These are phyloP conservation scores for Zaprionus obscuricornis DNA, from an alignment of 2,888 invertebrate species.

Conservation along the genomic window DNA sequence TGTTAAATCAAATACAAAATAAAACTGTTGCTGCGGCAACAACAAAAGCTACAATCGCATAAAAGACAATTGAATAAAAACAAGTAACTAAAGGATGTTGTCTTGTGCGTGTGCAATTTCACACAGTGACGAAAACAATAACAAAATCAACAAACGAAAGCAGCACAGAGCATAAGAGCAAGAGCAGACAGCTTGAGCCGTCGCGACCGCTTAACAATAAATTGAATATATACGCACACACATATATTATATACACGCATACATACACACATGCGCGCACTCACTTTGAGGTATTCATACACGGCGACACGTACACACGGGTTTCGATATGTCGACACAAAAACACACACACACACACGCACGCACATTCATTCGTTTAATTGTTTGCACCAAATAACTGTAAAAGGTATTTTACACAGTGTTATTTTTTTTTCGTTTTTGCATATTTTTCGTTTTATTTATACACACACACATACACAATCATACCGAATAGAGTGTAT, in stretches of 20 bases:
- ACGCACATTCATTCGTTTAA: conserved; percentile 25
- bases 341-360: conserved; percentile 18
- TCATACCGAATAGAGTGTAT: conserved; percentile 34
- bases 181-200: conserved; percentile 39
- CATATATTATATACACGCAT: neutral
- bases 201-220: conserved; percentile 54
- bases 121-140: conserved; percentile 28
- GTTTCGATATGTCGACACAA: conserved; percentile 30
- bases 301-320: conserved; percentile 53
- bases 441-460: conserved; percentile 27
- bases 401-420: conserved; percentile 50
- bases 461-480: conserved; percentile 20
- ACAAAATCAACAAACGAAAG: conserved; percentile 36
- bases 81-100: conserved; percentile 50
- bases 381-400: conserved; percentile 71
- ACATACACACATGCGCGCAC: neutral
- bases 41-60: conserved; percentile 1
- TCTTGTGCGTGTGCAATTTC: conserved; percentile 50
- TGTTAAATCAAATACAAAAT: conserved; percentile 13
- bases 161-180: no score
- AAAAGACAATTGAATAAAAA: conserved; percentile 36
- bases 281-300: conserved; percentile 20
- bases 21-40: conserved; percentile 35
- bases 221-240: conserved; percentile 36
- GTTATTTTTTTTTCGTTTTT: conserved; percentile 20